Base-by-base conservation (phyloP, 2,113 vertebrate species). In the Rana temporaria region DNA sequence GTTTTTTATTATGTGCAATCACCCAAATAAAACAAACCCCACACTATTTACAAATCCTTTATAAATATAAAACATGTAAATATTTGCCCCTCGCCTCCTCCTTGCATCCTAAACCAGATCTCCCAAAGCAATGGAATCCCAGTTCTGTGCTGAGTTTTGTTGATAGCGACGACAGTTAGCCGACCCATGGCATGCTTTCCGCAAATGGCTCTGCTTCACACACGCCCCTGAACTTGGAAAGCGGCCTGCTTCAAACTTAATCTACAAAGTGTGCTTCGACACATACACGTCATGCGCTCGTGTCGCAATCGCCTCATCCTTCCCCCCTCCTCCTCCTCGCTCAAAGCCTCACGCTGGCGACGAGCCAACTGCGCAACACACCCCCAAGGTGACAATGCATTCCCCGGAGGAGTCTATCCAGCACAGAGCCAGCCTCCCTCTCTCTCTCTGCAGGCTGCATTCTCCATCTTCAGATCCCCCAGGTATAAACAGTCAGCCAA, bases 381-480 rank as follows among this genome's bases (percentile, higher is more conserved):
- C 63, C 72, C 72, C 70, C 63, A 75, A 68, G 71, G 72, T 75
- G 64, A 65, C 72, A 76, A 60, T 34, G 53, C 81, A 69, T 74
- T 76, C 81, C 81, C 72, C 62, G 59, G 80, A 82, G 80, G 80
- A 82, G 80, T 67, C 80, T 48, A 48, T 38, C 48, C 48, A 66
- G 52, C 70, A 55, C 62, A 8, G 52, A 82, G 62, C 71, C 81
- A 68, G 34, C 72, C 81, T 56, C 26, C 3, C 26, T 30, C 26
- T 30, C 26, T 30, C 63, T 48, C 63, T 52, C 53, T 48, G 42
- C 53, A 34, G 52, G 71, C 81, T 68, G 80, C 12, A 42, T 55
- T 22, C 62, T 59, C 80, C 48, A 71, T 60, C 71, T 68, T 11
- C 62, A 34, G 52, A 74, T 65, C 68, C 73, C 71, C 72, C 72